Conservation (phyloP, 53 echinoderm and acorn worm species). For the Echinarachnius parma region DNA sequence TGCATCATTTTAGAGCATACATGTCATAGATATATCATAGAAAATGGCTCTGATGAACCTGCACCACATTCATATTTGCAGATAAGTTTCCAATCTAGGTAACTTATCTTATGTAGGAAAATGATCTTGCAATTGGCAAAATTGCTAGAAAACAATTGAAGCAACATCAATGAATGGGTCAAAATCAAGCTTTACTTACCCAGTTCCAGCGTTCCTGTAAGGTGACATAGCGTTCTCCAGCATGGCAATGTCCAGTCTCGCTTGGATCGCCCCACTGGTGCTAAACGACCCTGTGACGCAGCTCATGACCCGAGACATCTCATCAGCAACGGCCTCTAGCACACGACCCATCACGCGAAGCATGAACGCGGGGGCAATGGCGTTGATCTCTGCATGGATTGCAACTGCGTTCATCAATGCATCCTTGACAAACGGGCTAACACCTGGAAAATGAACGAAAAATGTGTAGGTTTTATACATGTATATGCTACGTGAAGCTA, state of each 20-base stretch:
- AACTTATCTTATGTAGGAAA: neutral
- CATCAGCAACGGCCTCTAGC: slow-evolving; percentile 82
- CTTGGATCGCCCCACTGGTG: slow-evolving; percentile 75
- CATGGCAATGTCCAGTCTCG: slow-evolving; percentile 80
- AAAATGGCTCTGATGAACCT: too few species aligned
- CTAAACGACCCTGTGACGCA: slow-evolving; percentile 76
- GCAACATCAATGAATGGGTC: neutral
- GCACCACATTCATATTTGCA: neutral
- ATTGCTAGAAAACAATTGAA: neutral
- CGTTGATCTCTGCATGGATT: slow-evolving; percentile 95
- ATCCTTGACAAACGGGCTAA: slow-evolving; percentile 82
- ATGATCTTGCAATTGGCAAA: neutral
- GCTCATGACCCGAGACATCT: slow-evolving; percentile 93
- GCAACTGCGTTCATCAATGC: slow-evolving; percentile 83
- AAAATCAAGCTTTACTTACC: slow-evolving; percentile 52
- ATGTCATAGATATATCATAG: too few species aligned
- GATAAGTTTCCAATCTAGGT: neutral
- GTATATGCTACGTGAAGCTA: too few species aligned
- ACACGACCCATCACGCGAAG: slow-evolving; percentile 90
- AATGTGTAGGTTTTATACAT: too few species aligned
- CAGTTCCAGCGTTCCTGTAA: slow-evolving; percentile 92
- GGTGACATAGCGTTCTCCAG: slow-evolving; percentile 81
- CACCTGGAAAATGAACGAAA: too few species aligned
- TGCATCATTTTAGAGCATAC: too few species aligned
- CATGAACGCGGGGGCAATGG: slow-evolving; percentile 96